A percentile compares a stretch with the other conserved stretches of the same genome.
Conservation (phyloP, 2,888 invertebrate genomes). For the Branchellion lobata region DNA sequence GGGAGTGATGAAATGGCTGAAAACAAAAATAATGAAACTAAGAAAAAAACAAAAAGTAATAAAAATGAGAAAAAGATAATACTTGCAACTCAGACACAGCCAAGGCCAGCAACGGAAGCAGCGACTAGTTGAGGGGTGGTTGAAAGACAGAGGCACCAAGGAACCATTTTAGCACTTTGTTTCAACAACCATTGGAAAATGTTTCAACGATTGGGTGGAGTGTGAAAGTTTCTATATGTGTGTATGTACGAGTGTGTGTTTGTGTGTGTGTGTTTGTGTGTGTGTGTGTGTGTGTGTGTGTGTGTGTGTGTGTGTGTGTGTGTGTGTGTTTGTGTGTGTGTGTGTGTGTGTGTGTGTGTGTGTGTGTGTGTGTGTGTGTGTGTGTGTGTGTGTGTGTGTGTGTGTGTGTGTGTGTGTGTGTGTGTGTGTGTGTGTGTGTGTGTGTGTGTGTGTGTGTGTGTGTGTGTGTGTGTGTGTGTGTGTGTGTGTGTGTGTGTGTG, state of each 20-base stretch:
- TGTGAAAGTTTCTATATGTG: neutral
- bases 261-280: neutral
- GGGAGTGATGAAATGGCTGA: neutral
- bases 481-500: conserved; percentile 19
- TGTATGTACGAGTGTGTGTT: too few species aligned
- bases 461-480: conserved; percentile 14
- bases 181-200: too few species aligned
- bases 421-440: conserved; percentile 16
- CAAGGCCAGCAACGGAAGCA: too few species aligned
- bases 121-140: too few species aligned
- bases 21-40: too few species aligned
- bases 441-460: conserved; percentile 18
- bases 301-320: neutral
- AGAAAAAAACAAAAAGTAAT: too few species aligned
- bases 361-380: neutral
- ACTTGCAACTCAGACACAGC: too few species aligned
- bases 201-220: neutral
- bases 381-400: neutral
- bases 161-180: too few species aligned
- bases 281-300: neutral
- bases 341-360: neutral
- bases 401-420: conserved; percentile 3
- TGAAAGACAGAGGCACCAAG: too few species aligned
- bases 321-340: neutral
- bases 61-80: too few species aligned